A percentile compares a stretch with the other conserved stretches of the same genome.
phyloP scores from a whole-genome alignment of 2,113 vertebrate species.

The Amblyornis subalaris region DNA sequence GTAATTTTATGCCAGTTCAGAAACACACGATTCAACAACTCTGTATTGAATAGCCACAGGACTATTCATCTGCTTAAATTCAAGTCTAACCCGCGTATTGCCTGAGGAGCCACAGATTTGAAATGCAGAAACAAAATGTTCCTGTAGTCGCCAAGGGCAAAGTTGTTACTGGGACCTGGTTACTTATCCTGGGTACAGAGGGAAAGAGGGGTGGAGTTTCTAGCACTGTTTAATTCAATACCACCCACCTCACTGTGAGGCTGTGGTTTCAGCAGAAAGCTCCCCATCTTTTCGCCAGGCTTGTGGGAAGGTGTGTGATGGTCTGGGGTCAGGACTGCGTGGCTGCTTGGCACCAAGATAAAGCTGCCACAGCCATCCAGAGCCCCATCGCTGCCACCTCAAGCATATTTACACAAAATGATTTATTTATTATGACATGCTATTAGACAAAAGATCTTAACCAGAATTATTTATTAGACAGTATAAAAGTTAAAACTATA shows the following conservation, averaged over 20 bases:
- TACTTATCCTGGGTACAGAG: neutral
- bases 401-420: neutral
- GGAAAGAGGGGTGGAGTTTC: neutral
- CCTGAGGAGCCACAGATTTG: neutral
- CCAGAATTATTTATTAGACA: neutral
- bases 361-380: neutral
- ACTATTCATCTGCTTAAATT: neutral
- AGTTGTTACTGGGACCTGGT: neutral
- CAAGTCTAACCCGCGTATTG: neutral
- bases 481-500: neutral
- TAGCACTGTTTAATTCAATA: neutral
- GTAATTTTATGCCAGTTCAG: neutral
- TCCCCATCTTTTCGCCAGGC: neutral
- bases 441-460: neutral
- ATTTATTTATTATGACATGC: neutral
- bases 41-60: neutral
- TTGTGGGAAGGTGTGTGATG: neutral
- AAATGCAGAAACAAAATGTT: neutral
- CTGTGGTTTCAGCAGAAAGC: neutral
- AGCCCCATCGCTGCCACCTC: neutral
- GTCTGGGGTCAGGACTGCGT: rapidly evolving
- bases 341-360: neutral
- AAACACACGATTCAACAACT: neutral
- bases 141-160: neutral
- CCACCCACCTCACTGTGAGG: neutral